Evolutionary conservation across 1,140 invertebrate species (phyloP).

Genomic region (Diuraphis noxia): DNA sequence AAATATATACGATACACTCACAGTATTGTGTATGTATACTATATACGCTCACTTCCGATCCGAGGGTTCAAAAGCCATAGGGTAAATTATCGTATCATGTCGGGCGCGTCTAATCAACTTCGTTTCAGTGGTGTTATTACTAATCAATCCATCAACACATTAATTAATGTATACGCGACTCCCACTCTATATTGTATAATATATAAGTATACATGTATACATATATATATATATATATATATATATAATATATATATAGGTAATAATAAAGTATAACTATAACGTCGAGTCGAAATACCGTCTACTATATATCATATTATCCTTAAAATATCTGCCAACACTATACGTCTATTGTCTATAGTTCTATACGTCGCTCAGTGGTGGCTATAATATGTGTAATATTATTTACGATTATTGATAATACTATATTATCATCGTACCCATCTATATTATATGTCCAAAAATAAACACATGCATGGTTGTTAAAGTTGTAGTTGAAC

Average conservation of each 20-base stretch:
- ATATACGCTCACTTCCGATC: neutral
- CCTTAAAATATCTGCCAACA: neutral
- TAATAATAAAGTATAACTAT: neutral
- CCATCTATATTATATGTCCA: too few relatives aligned
- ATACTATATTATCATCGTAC: too few relatives aligned
- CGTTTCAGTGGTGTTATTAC: neutral
- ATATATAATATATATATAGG: neutral
- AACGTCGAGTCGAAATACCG: neutral
- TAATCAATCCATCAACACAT: neutral
- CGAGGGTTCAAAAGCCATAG: neutral
- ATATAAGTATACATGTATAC: too few relatives aligned
- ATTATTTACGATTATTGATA: too few relatives aligned
- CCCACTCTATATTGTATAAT: too few relatives aligned
- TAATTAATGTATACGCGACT: neutral
- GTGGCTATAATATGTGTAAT: too few relatives aligned
- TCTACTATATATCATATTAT: neutral
- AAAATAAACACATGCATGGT: too few relatives aligned
- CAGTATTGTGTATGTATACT: neutral
- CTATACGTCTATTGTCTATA: too few relatives aligned
- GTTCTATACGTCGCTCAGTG: too few relatives aligned
- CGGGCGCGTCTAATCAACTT: neutral
- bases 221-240: too few relatives aligned
- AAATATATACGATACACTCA: neutral
- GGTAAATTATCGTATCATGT: neutral
- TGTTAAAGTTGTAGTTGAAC: too few relatives aligned